These are phyloP conservation scores for Reinhardtius hippoglossoides DNA, from an alignment of 2,113 vertebrate genomes.

Conservation along the genomic window DNA sequence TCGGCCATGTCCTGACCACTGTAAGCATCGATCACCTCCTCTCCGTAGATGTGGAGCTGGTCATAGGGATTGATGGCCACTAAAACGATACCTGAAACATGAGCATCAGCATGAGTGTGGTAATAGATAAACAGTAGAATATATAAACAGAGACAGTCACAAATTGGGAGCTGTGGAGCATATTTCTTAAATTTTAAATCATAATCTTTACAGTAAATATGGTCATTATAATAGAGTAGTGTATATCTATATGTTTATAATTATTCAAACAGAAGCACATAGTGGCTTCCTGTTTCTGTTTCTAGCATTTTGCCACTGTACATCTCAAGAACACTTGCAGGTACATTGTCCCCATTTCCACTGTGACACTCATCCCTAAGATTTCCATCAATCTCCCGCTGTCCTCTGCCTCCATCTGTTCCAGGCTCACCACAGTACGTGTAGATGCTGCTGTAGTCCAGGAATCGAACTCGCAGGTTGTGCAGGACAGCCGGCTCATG, in stretches of 20 bases:
- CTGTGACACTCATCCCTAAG: background rate
- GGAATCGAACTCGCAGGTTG: constrained; percentile 83
- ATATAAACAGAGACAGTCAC: background rate
- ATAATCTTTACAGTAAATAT: no score
- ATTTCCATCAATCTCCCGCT: no score
- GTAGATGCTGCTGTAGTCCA: constrained; percentile 86
- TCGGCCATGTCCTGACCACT: constrained; percentile 84
- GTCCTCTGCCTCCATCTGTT: background rate
- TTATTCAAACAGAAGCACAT: constrained; percentile 48
- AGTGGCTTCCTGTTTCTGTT: background rate
- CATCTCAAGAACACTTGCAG: background rate
- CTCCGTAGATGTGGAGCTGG: constrained; percentile 84
- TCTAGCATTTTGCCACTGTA: background rate
- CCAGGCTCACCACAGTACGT: constrained; percentile 83
- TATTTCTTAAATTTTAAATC: no score
- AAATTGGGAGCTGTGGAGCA: no score
- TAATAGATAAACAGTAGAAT: background rate
- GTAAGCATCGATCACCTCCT: constrained; percentile 86
- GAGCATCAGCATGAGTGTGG: background rate
- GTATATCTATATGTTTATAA: background rate
- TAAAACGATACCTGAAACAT: constrained; percentile 81
- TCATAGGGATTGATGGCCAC: constrained; percentile 86
- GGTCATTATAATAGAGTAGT: no score
- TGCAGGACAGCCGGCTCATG: constrained; percentile 86
- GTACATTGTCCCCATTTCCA: no score